A percentile compares a stretch with the other conserved stretches of the same genome.
These are phyloP conservation scores for Parasteatoda tepidariorum DNA, from an alignment of 1,140 invertebrate species.

Conservation along the genomic window DNA sequence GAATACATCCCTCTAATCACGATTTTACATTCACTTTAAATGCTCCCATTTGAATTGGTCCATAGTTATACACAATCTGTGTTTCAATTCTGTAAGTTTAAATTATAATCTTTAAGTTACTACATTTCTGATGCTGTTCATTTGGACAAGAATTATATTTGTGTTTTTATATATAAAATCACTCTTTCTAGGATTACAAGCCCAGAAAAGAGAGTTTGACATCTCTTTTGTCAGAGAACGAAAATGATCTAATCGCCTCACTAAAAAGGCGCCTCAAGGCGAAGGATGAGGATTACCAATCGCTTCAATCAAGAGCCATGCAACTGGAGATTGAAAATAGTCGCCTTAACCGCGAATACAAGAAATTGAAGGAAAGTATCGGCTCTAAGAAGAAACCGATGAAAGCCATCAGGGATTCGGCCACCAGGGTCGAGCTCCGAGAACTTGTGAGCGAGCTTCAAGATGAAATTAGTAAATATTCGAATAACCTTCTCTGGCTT, in stretches of 20 bases:
- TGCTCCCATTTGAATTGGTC: too few relatives aligned
- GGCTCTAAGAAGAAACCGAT: slow-evolving; percentile 75
- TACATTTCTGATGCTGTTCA: too few relatives aligned
- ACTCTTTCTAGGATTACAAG: slow-evolving; percentile 34
- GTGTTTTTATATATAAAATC: too few relatives aligned
- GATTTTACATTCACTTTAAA: too few relatives aligned
- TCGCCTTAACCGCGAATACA: slow-evolving; percentile 72
- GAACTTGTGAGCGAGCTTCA: slow-evolving; percentile 83
- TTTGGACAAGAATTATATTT: too few relatives aligned
- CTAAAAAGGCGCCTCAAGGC: slow-evolving; percentile 72
- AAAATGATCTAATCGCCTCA: slow-evolving; percentile 61
- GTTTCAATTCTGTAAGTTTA: too few relatives aligned
- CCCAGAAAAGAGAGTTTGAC: slow-evolving; percentile 67
- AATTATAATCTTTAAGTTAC: too few relatives aligned
- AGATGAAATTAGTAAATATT: slow-evolving; percentile 77
- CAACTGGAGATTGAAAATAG: slow-evolving; percentile 66
- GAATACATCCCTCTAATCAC: too few relatives aligned
- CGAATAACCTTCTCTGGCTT: too few relatives aligned
- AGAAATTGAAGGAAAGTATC: slow-evolving; percentile 66
- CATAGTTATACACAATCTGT: too few relatives aligned
- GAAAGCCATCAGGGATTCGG: slow-evolving; percentile 79
- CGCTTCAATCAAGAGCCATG: slow-evolving; percentile 63
- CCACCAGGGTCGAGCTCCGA: slow-evolving; percentile 78
- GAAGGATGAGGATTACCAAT: slow-evolving; percentile 67
- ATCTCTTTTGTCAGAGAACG: slow-evolving; percentile 50